phyloP scores from a whole-genome alignment of 2,797 vertebrate species.

The Champsocephalus esox region DNA sequence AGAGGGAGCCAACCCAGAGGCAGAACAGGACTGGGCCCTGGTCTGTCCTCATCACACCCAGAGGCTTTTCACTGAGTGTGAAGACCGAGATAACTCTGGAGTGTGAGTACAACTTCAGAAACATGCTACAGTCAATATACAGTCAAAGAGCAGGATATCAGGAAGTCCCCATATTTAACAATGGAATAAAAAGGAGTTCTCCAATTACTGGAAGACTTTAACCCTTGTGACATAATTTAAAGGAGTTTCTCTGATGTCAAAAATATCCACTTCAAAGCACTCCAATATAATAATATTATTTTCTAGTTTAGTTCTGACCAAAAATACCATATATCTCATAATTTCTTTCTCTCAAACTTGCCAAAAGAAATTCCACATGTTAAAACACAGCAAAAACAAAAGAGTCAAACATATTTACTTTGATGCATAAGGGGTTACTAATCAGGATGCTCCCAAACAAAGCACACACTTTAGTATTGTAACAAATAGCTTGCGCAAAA shows the following conservation, averaged over 20 bases:
- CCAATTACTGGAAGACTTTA: neutral
- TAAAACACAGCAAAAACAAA: too few species aligned
- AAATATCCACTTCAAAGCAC: too few species aligned
- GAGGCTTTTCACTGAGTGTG: slow-evolving; percentile 45
- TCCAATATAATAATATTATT: too few species aligned
- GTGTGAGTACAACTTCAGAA: slow-evolving; percentile 51
- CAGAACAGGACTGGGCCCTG: slow-evolving; percentile 61
- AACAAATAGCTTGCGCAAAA: neutral
- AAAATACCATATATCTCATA: too few species aligned
- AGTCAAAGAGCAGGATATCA: neutral
- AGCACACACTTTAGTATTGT: neutral
- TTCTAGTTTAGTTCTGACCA: too few species aligned
- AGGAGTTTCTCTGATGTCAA: too few species aligned
- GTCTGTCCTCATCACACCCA: slow-evolving; percentile 56
- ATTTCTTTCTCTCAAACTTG: too few species aligned
- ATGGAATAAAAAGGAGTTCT: neutral
- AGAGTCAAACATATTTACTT: too few species aligned
- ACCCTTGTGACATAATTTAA: too few species aligned
- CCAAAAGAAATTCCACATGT: too few species aligned
- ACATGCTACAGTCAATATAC: neutral
- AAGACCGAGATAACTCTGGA: slow-evolving; percentile 53
- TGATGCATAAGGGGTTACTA: neutral
- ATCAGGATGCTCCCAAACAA: neutral
- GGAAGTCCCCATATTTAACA: neutral
- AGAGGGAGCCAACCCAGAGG: slow-evolving; percentile 11